These are phyloP conservation scores for Menidia beryllina DNA, from an alignment of 2,113 vertebrate species.

Conservation along the genomic window DNA sequence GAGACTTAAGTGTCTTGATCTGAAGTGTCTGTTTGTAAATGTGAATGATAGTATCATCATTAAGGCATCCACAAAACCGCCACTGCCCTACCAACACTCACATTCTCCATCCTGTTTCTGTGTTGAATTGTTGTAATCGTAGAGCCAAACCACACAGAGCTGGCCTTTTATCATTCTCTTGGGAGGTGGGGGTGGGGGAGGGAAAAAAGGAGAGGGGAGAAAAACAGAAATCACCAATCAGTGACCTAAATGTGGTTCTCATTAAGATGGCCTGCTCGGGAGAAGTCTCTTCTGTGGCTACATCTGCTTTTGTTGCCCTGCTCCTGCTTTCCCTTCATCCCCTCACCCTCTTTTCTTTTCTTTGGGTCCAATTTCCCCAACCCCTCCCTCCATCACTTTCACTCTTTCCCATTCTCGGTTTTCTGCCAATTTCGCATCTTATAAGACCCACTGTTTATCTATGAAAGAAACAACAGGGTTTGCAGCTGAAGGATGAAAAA, in stretches of 20 bases:
- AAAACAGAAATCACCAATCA: constrained; percentile 9
- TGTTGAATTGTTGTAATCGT: constrained; percentile 44
- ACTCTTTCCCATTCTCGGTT: constrained; percentile 10
- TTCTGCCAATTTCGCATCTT: constrained; percentile 9
- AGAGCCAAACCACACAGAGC: constrained; percentile 28
- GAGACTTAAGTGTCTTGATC: not conserved
- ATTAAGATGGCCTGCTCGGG: constrained; percentile 69
- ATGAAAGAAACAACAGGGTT: constrained; percentile 17
- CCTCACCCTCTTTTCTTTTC: constrained; percentile 32
- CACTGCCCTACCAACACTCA: constrained; percentile 7
- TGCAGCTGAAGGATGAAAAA: constrained; percentile 12
- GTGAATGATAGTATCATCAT: constrained; percentile 27
- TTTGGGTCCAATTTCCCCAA: constrained; percentile 17
- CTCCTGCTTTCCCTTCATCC: constrained; percentile 2
- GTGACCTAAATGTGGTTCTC: constrained; percentile 75
- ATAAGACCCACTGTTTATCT: constrained; percentile 32
- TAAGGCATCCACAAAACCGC: not conserved
- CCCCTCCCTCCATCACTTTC: not conserved
- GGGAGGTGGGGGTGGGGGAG: constrained; percentile 10
- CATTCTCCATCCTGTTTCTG: not conserved
- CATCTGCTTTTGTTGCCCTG: not conserved
- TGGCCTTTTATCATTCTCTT: constrained; percentile 28
- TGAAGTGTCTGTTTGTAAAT: constrained; percentile 9
- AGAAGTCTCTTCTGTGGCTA: constrained; percentile 1
- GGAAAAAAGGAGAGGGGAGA: not conserved